These are phyloP conservation scores for Microctenopoma lineatum DNA, from an alignment of 2,797 vertebrate genomes.

Conservation along the genomic window DNA sequence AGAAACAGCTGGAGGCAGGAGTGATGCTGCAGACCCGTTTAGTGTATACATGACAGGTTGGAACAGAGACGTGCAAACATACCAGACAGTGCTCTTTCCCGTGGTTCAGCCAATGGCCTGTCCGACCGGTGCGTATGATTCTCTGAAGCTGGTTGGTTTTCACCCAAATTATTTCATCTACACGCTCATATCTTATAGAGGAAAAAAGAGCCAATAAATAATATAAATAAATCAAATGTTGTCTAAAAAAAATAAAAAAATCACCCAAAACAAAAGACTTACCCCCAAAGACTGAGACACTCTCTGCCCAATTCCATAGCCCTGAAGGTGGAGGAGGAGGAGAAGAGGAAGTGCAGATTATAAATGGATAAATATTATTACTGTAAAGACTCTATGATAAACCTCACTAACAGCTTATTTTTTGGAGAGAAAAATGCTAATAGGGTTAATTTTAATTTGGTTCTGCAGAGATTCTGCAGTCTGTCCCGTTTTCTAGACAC, in stretches of 20 bases:
- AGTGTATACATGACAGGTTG: neutral
- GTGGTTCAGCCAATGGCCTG: slow-evolving; percentile 94
- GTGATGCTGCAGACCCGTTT: neutral
- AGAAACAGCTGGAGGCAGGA: slow-evolving; percentile 7
- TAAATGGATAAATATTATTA: neutral
- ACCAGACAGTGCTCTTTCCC: slow-evolving; percentile 96
- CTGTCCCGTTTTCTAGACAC: no score
- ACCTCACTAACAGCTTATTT: no score
- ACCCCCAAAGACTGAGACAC: slow-evolving; percentile 96
- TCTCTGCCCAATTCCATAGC: slow-evolving; percentile 95
- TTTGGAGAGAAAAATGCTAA: neutral
- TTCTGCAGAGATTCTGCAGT: no score
- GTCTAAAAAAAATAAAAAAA: neutral
- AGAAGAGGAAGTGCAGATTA: neutral
- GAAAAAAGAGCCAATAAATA: no score
- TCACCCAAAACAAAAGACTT: slow-evolving; percentile 50
- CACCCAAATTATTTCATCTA: slow-evolving; percentile 97
- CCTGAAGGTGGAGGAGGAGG: slow-evolving; percentile 68
- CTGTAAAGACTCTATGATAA: no score
- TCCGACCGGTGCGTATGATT: slow-evolving; percentile 93
- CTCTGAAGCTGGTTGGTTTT: slow-evolving; percentile 96
- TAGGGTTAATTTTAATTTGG: no score
- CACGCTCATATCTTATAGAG: slow-evolving; percentile 88
- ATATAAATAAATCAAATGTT: neutral
- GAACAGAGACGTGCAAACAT: neutral